phyloP scores from a whole-genome alignment of 37 sponge, comb jelly and placozoan genomes.

The Sycon ciliatum region DNA sequence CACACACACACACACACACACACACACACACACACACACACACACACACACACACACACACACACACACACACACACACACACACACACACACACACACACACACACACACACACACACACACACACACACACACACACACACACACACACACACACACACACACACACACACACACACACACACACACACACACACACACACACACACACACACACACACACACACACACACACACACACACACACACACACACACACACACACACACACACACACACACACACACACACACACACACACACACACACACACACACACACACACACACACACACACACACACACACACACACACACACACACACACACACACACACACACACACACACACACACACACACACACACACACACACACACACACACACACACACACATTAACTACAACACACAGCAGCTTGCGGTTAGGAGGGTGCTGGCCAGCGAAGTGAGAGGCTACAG shows the following conservation, averaged over 20 bases:
- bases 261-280: constrained; percentile 1
- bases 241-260: neutral
- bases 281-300: constrained; percentile 1
- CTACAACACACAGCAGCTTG: no score
- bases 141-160: constrained; percentile 1
- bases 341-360: neutral
- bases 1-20: constrained; percentile 30
- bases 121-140: constrained; percentile 5
- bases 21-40: neutral
- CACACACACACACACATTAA: no score
- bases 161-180: constrained; percentile 5
- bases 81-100: constrained; percentile 5
- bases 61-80: neutral
- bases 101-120: constrained; percentile 5
- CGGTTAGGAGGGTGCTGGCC: no score
- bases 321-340: neutral
- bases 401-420: constrained; percentile 5
- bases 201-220: constrained; percentile 5
- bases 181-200: constrained; percentile 1
- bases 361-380: neutral
- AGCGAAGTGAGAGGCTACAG: no score
- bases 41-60: neutral
- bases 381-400: constrained; percentile 5
- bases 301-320: neutral
- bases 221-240: constrained; percentile 5